Percentiles rank a stretch among this genome's conserved stretches.
phyloP scores from a whole-genome alignment of 2,797 vertebrate species.

The Neosilurus hyrtlii region DNA sequence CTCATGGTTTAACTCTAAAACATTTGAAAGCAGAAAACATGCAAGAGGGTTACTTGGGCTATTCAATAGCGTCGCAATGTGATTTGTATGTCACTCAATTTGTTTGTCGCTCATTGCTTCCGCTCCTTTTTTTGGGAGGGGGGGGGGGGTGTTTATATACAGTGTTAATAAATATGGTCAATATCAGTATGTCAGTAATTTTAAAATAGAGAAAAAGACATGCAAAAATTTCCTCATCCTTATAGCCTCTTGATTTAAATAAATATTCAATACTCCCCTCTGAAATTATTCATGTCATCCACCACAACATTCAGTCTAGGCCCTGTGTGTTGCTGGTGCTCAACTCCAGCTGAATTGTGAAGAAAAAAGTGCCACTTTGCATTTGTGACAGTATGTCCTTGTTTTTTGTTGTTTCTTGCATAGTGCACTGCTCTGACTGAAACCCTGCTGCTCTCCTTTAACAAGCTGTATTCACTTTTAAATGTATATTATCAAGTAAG shows the following conservation, averaged over 20 bases:
- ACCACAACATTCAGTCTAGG: not conserved
- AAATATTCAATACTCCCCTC: not conserved
- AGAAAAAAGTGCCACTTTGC: not conserved
- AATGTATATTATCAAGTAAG: slow-evolving; percentile 50
- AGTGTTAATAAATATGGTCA: not conserved
- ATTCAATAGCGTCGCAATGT: too few species aligned
- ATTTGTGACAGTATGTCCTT: not conserved
- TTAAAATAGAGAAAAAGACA: not conserved
- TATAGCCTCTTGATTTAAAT: not conserved
- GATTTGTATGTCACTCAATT: too few species aligned
- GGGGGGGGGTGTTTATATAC: not conserved
- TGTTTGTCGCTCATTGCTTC: too few species aligned
- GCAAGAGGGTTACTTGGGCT: too few species aligned
- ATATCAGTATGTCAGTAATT: not conserved
- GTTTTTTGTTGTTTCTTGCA: not conserved
- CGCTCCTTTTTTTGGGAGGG: too few species aligned
- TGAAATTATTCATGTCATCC: not conserved
- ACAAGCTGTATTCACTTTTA: slow-evolving; percentile 52
- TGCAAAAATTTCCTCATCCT: not conserved
- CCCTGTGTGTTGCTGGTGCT: not conserved
- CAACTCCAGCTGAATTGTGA: not conserved
- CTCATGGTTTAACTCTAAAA: too few species aligned
- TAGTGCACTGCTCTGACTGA: slow-evolving; percentile 23
- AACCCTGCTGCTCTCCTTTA: slow-evolving; percentile 45
- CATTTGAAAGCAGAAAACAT: too few species aligned